Evolutionary conservation across 1,140 invertebrate genomes (phyloP), one percentile per base, ranked within the genome.

Genomic region (Rhyacophila brunnea): DNA sequence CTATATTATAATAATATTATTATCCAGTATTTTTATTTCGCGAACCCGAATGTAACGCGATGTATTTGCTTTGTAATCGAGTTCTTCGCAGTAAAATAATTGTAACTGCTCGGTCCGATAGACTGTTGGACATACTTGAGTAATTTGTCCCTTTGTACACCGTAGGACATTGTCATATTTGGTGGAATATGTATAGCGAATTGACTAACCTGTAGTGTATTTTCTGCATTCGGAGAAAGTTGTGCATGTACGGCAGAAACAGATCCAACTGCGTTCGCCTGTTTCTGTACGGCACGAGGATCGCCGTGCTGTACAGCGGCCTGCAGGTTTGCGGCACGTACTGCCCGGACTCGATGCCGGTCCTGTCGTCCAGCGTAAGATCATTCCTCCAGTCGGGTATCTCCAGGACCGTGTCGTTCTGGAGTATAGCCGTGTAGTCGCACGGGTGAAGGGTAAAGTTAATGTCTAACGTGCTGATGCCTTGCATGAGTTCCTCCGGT

Each of bases 271-370:
- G 95, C 15, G 80, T 74, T 59, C 87, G 77, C 44, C 96, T 81
- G 68, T 96, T 89, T 58, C 95, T 80, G 70, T 95, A 97, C 3
- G 93, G 93, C 34, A 98, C 81, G 58, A 97, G 86, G 14, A 97
- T 85, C 11, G 93, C 93, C 6, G 93, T 87, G 70, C 88, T 86
- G 66, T 89, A 88, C 15, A 84, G 73, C 2, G 93, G 79, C 51
- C 81, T 79, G 73, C 94, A 96, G 15, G 86, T 71, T 10, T 77
- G 71, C 1, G 93, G 93, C 44, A 76, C 75, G 82, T 83, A 93
- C 58, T 83, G 80, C 1, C 92, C 92, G 56, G 72, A 70, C 1
- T 56, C 58, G 40, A 78, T 1, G 62, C 1, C 68, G 67, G 11
- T 40, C 60, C 11, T 69, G 4, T 18, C 28, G 55, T 17, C 6